Percentiles rank a stretch among this genome's conserved stretches.
phyloP scores from a whole-genome alignment of 2,888 invertebrate genomes.

The Polydesmus complanatus region DNA sequence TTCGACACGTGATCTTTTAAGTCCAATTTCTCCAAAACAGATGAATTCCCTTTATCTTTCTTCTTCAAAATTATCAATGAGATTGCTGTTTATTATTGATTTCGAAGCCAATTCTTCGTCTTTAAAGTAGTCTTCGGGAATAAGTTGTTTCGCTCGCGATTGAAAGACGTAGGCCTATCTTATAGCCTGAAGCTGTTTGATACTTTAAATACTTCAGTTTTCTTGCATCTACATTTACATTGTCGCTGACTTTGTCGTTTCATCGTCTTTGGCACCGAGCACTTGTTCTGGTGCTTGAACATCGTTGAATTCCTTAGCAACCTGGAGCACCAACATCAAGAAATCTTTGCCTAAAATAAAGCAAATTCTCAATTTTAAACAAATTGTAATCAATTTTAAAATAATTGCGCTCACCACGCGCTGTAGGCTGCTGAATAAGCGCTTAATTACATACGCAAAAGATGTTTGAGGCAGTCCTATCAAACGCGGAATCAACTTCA shows the following conservation, averaged over 20 bases:
- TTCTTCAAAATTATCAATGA: not conserved
- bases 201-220: not conserved
- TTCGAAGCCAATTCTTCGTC: not conserved
- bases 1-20: not conserved
- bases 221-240: not conserved
- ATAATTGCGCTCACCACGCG: not conserved
- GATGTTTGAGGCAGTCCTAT: not conserved
- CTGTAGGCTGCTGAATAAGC: not conserved
- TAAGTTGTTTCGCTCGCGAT: not conserved
- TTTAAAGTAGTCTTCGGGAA: not conserved
- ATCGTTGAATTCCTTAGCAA: not conserved
- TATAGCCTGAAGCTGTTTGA: not conserved
- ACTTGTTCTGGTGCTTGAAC: not conserved
- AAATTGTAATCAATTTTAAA: not conserved
- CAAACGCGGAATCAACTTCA: not conserved
- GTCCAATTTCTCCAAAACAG: not conserved
- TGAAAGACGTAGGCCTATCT: not conserved
- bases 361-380: not conserved
- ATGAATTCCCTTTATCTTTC: not conserved
- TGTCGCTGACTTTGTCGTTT: not conserved
- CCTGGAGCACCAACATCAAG: not conserved
- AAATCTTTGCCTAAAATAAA: not conserved
- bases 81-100: not conserved
- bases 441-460: not conserved
- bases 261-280: too few species aligned